Evolutionary conservation across 2,113 vertebrate species (phyloP).

Genomic region (Neolamprologus variostigma): DNA sequence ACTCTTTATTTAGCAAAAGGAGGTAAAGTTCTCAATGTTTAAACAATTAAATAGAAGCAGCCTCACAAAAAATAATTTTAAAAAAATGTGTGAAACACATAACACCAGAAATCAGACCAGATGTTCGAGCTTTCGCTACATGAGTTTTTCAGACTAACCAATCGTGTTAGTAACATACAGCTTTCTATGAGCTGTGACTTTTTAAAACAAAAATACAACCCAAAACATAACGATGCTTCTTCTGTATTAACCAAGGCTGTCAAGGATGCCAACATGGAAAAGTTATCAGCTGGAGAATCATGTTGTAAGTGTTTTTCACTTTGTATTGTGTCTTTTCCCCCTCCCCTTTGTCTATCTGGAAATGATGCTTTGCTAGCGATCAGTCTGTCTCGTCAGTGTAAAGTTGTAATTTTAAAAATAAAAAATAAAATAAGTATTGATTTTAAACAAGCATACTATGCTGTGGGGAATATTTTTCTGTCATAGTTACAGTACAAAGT

Average conservation of each 20-base stretch:
- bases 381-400: neutral
- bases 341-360: neutral
- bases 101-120: neutral
- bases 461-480: neutral
- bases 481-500: neutral
- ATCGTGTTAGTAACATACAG: neutral
- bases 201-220: neutral
- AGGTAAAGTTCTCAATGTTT: neutral
- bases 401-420: neutral
- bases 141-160: neutral
- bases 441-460: neutral
- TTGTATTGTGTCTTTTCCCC: neutral
- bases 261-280: neutral
- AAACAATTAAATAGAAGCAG: neutral
- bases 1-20: neutral
- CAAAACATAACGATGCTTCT: neutral
- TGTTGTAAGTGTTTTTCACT: neutral
- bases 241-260: neutral
- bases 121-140: neutral
- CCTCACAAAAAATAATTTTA: neutral
- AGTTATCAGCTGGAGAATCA: neutral
- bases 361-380: neutral
- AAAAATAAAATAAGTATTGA: neutral
- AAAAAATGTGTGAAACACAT: neutral
- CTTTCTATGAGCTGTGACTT: neutral